Base-by-base conservation (phyloP, 2,888 invertebrate genomes). In the Lithosia quadra region DNA sequence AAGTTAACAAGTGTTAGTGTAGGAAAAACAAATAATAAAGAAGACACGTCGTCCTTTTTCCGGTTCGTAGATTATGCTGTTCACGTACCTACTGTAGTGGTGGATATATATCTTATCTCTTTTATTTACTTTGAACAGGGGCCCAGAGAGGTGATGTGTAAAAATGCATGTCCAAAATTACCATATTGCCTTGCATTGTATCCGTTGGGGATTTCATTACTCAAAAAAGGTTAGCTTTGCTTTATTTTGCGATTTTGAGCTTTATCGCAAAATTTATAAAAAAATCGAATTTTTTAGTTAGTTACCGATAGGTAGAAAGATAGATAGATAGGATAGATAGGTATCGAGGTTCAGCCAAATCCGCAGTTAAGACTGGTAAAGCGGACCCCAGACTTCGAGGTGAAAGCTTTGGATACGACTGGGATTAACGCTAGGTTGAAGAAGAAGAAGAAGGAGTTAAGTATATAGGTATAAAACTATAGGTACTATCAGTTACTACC, bases 81-180 rank as follows among this genome's bases (percentile, higher is more conserved):
- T 15, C 39, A 34, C 66, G 62, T 69, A 60, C n/a, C n/a, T n/a
- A n/a, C n/a, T 63, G n/a, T 63, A 63, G 39, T 69, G 55, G 28
- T 55, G 28, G n/a, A 63, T 60, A 39, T 60, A 39, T 58, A 65
- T 57, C 34, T 53, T 63, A 66, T 55, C 22, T 36, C 18, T 58
- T 57, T n/a, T 39, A 21, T 64, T 64, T 43, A 63, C 28, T 53
- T 53, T 39, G 53, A 22, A 24, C 18, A 36, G 34, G 18, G 24
- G 36, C n/a, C n/a, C 22, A 22, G 28, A 18, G 28, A 11, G n/a
- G 28, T 28, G n/a, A 62, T 9, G 22, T 33, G 22, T 24, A 22
- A 21, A 36, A 60, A 60, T 60, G 1, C 15, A 39, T 60, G 34
- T 22, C 36, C 15, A 9, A 22, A 15, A 18, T 22, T 39, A 39